Conservation (phyloP, 2,888 invertebrate species). For the Carcina quercana region DNA sequence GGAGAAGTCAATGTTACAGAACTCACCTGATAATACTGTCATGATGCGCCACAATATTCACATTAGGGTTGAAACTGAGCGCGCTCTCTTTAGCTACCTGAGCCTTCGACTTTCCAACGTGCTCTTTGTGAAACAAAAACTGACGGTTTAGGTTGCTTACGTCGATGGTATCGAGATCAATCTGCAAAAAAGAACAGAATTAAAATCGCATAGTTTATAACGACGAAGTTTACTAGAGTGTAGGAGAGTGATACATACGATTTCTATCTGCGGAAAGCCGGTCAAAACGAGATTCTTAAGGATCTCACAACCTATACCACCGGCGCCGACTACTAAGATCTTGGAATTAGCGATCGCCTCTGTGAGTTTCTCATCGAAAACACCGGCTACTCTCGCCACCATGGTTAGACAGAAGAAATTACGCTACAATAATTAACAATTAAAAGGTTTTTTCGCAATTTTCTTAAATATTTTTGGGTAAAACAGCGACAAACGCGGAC, state of each 20-base stretch:
- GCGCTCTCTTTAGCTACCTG: conserved; percentile 93
- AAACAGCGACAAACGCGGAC: conserved; percentile 24
- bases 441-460: conserved; percentile 7
- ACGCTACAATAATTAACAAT: conserved; percentile 14
- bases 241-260: conserved; percentile 78
- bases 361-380: conserved; percentile 78
- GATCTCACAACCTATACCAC: conserved; percentile 99
- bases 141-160: conserved; percentile 99
- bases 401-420: conserved; percentile 47
- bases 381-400: conserved; percentile 80
- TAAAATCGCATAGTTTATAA: conserved; percentile 7
- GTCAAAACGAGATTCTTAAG: conserved; percentile 96
- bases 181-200: conserved; percentile 76
- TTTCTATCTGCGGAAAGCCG: conserved; percentile 94
- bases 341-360: conserved; percentile 81
- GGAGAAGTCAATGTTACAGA: neutral
- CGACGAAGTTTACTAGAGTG: neutral
- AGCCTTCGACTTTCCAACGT: conserved; percentile 98
- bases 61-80: conserved; percentile 89
- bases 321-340: conserved; percentile 94
- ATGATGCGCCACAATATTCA: conserved; percentile 91
- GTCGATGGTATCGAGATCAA: conserved; percentile 99
- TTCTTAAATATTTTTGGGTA: conserved; percentile 1
- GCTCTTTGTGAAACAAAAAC: conserved; percentile 98
- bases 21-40: conserved; percentile 93